phyloP scores from a whole-genome alignment of 2,113 vertebrate genomes.

The Ardeotis arabs region DNA sequence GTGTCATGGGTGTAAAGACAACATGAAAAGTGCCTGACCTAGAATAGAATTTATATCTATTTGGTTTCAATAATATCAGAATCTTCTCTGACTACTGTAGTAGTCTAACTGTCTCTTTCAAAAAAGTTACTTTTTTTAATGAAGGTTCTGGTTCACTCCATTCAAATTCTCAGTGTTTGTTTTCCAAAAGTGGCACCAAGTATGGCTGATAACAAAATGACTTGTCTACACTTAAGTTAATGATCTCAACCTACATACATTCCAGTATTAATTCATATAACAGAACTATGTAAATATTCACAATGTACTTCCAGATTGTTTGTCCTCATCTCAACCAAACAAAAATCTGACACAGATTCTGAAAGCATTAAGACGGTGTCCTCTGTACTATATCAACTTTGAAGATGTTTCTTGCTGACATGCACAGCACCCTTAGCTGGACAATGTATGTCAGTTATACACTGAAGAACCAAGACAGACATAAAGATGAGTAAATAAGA shows the following conservation, averaged over 20 bases:
- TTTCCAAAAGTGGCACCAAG: background rate
- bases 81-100: slow-evolving; percentile 63
- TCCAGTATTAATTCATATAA: background rate
- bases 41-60: slow-evolving; percentile 77
- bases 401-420: background rate
- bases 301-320: background rate
- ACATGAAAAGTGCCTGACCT: slow-evolving; percentile 32
- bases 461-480: background rate
- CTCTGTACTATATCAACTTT: background rate
- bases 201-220: background rate
- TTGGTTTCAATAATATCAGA: slow-evolving; percentile 75
- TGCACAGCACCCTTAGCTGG: background rate
- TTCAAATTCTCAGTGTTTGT: background rate
- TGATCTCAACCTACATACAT: background rate
- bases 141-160: background rate
- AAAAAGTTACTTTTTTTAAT: background rate
- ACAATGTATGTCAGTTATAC: background rate
- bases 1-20: slow-evolving; percentile 42
- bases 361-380: background rate
- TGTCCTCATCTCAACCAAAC: background rate
- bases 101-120: slow-evolving; percentile 18
- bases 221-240: background rate
- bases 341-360: background rate
- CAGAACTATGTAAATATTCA: background rate
- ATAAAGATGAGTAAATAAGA: background rate